Base-by-base conservation (phyloP, 2,888 invertebrate genomes). In the Folsomia candida region DNA sequence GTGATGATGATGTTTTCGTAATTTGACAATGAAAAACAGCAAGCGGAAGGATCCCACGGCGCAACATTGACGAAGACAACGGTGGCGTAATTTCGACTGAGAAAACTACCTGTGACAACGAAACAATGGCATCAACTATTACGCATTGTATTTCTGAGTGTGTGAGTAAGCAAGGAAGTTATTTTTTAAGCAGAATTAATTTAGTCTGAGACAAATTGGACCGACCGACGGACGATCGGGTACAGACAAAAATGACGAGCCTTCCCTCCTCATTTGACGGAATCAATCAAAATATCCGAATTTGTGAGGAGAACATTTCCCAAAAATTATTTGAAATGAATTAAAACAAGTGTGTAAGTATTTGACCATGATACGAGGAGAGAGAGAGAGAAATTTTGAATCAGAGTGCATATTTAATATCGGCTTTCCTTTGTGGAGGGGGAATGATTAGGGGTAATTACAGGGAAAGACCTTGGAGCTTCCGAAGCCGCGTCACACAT, bases 361-460 rank as follows among this genome's bases (percentile, higher is more conserved):
- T n/a, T n/a, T n/a, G n/a, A n/a, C n/a, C n/a, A 9, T 37, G 37
- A 37, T 37, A 37, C 37, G 37, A 9, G 37, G 37, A 37, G 37
- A 37, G 18, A 62, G 57, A 37, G 20, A 37, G 18, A 62, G 57
- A 37, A 37, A 64, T 64, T 64, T 64, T 51, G 47, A 51, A 25
- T 29, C 11, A 18, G 65, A 51, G 65, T 65, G 65, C 47, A 65
- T 65, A 76, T 71, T 76, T 77, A 79, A 78, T 76, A 71, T 80
- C 80, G 80, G 80, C 80, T 77, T 80, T 78, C 76, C 80, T 80
- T 80, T 80, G 80, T 78, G 69, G 71, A 78, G 76, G 79, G 77
- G 79, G 79, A 80, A 80, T 80, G 80, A 80, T 80, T 80, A 79
- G 78, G 78, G 78, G 79, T 80, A 80, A 80, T 80, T 80, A 80